Evolutionary conservation across 2,888 invertebrate species (phyloP), one percentile per base, ranked within the genome.

Genomic region (Acrobasis repandana): DNA sequence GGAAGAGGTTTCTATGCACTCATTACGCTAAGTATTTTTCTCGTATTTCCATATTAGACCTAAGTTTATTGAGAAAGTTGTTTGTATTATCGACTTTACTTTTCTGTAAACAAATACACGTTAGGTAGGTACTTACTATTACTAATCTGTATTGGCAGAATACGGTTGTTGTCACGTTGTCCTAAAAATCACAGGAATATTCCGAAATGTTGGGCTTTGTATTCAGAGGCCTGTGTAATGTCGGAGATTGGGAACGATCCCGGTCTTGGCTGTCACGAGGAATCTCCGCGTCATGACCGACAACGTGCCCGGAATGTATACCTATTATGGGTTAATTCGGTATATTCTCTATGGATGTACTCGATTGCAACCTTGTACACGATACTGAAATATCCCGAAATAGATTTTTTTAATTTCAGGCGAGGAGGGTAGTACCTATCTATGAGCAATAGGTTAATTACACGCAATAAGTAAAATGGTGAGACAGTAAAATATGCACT

Each of bases 291-390:
- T 76, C 74, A 75, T 70, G 70, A 68, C 65, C 70, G 68, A 67
- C 75, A 72, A 82, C 86, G 86, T 86, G 86, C 75, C 63, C 63
- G 72, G 85, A 86, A 86, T 87, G 68, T 70, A 66, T 65, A 69
- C 75, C 72, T 76, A 81, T 81, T 75, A 76, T 67, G 66, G 60
- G 51, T 60, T 60, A 60, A 60, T 60, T 60, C 60, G 52, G 11
- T 36, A 1, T 14, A 16, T 54, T 54, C 54, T 18, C 18, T 15
- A n/a, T 54, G 38, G 18, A n/a, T n/a, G 43, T 43, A 11, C 5
- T 38, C 14, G 11, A 14, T 54, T 18, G 9, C 11, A 18, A 38
- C 11, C 6, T 38, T 20, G 20, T 20, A 20, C n/a, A n/a, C n/a
- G n/a, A n/a, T n/a, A n/a, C n/a, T n/a, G n/a, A n/a, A n/a, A n/a